phyloP scores from a whole-genome alignment of 2,888 invertebrate species.

The Meandrusa payeni region DNA sequence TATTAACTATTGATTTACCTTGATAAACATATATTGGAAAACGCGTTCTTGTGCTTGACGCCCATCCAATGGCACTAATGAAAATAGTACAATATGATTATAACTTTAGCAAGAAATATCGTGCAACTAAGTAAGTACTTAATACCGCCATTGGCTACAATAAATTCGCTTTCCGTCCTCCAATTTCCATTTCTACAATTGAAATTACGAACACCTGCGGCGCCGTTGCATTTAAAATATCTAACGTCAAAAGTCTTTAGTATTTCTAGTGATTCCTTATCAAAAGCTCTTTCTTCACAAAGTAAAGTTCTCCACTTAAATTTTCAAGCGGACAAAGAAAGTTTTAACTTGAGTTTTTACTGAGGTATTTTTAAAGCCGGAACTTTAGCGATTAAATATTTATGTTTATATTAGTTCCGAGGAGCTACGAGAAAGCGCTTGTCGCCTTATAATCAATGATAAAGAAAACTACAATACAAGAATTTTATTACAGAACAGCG shows the following conservation, averaged over 20 bases:
- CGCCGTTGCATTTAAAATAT: conserved; percentile 18
- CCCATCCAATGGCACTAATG: too few relatives aligned
- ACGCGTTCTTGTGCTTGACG: too few relatives aligned
- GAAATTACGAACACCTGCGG: conserved; percentile 17
- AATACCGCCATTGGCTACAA: too few relatives aligned
- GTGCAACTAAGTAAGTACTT: too few relatives aligned
- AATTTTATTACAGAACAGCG: too few relatives aligned
- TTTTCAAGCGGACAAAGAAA: conserved; percentile 12
- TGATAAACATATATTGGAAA: too few relatives aligned
- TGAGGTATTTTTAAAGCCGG: conserved; percentile 2
- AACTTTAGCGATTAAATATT: conserved; percentile 1
- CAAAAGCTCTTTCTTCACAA: conserved; percentile 11
- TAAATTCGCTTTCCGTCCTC: too few relatives aligned
- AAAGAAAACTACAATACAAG: too few relatives aligned
- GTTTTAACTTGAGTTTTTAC: conserved; percentile 5
- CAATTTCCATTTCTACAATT: not conserved
- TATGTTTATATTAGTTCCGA: not conserved
- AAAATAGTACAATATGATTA: too few relatives aligned
- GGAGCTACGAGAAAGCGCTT: not conserved
- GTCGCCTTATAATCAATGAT: too few relatives aligned
- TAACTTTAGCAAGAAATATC: too few relatives aligned
- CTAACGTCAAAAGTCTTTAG: conserved; percentile 13
- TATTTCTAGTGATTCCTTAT: conserved; percentile 14
- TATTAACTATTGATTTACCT: too few relatives aligned
- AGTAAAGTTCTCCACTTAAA: conserved; percentile 13